Evolutionary conservation across 2,113 vertebrate species (phyloP).

Genomic region (Oreotrochilus melanogaster): DNA sequence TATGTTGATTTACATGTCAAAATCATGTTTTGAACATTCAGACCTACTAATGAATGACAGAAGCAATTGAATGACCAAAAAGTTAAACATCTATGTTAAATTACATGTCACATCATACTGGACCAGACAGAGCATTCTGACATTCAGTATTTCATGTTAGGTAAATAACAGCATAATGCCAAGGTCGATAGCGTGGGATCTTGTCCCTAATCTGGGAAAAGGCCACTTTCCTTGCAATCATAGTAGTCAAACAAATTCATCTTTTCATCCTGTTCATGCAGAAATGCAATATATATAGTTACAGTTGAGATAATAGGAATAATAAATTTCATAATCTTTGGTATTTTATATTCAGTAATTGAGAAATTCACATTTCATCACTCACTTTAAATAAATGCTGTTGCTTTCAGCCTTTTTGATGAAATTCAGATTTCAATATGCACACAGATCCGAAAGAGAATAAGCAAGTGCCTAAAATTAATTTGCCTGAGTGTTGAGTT

Average conservation of each 20-base stretch:
- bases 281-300: neutral
- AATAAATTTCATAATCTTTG: neutral
- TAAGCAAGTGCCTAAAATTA: neutral
- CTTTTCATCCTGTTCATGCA: accelerated
- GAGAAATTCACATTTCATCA: neutral
- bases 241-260: neutral
- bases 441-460: neutral
- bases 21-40: neutral
- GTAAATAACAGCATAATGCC: neutral
- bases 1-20: neutral
- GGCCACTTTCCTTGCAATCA: neutral
- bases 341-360: neutral
- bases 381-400: neutral
- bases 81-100: neutral
- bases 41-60: neutral
- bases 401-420: neutral
- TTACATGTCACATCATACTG: neutral
- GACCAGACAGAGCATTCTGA: neutral
- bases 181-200: neutral
- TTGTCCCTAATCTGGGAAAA: neutral
- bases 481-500: neutral
- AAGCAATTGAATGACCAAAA: neutral
- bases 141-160: neutral
- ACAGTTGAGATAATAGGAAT: neutral
- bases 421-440: neutral